Evolutionary conservation across 2,888 invertebrate species (phyloP), one percentile per base, ranked within the genome.

Genomic region (Trimorus sp.): DNA sequence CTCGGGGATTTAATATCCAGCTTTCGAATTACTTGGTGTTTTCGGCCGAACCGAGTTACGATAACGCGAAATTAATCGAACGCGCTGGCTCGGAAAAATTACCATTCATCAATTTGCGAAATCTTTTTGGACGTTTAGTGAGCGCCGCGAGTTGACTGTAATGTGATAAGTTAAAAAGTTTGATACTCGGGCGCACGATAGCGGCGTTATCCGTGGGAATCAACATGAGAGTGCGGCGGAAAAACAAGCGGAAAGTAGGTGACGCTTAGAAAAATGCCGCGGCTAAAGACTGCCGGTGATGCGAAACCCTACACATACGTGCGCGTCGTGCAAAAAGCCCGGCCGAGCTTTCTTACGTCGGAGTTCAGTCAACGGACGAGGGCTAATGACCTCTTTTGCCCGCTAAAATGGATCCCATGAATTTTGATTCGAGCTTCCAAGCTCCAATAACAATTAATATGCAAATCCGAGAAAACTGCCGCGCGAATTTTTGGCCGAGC

Each of bases 221-320:
- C 79, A 73, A 76, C 73, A 76, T 66, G 58, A 79, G 75, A 83
- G 75, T 73, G 79, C 63, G 42, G 63, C 71, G 65, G 51, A 76
- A 79, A 83, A 79, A 73, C 76, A 71, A 79, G 71, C 66, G 70
- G 51, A 48, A 76, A 83, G 71, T 79, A 79, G 75, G 83, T 77
- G 83, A 71, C 73, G 77, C 71, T 77, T 71, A 79, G 71, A 83
- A 73, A 77, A 73, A 79, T 79, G 76, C 73, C 62, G 49, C 59
- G 69, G 45, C 51, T 70, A 78, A 78, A 74, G 79, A 79, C 68
- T 66, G 63, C 68, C 58, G 75, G 26, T 26, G 65, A 78, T 78
- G 74, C 68, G 77, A 83, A 79, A 81, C 83, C 83, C 59, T 82
- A 79, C 79, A 76, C 65, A 84, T 76, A 81, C 81, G 78, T 82